Evolutionary conservation across 2,113 vertebrate genomes (phyloP), one percentile per base, ranked within the genome.

Genomic region (Gymnarchus niloticus): DNA sequence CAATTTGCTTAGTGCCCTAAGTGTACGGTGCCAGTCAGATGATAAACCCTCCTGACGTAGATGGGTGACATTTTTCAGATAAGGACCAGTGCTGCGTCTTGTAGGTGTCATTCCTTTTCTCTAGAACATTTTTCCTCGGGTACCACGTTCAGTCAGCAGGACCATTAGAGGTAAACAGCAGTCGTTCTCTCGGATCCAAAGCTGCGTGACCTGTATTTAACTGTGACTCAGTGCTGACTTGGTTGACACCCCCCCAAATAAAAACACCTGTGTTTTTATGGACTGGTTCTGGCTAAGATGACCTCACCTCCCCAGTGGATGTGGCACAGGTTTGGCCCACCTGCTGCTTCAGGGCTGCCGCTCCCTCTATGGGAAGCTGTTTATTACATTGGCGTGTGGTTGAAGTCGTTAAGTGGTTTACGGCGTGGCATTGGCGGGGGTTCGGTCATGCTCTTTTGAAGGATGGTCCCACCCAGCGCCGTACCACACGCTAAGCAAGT

Each of bases 301-400:
- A 48, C 49, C 77, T 81, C 44, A 84, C 56, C 19, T 44, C n/a
- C 54, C 41, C 33, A n/a, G 1, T n/a, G n/a, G n/a, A n/a, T n/a
- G n/a, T n/a, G n/a, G n/a, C n/a, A n/a, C n/a, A 73, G 65, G 65
- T 73, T 69, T 51, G 46, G 77, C 37, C 46, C 23, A 80, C 77
- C 46, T 28, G 10, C 49, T 51, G 41, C 44, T 51, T 6, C n/a
- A 21, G 23, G 33, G 37, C 19, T n/a, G 41, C 54, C 25, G 0
- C 52, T 12, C 17, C 19, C 12, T 44, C 56, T n/a, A 0, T 8
- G 0, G 10, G 54, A 59, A 46, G 37, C 76, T 49, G 25, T 59
- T 41, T 61, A 41, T 25, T 61, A 44, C 9, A 44, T 46, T 21
- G 56, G n/a, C 17, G 25, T 33, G 17, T 44, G 3, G 41, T 61